Conservation (phyloP, 2,113 vertebrate genomes). For the Boleophthalmus pectinirostris region DNA sequence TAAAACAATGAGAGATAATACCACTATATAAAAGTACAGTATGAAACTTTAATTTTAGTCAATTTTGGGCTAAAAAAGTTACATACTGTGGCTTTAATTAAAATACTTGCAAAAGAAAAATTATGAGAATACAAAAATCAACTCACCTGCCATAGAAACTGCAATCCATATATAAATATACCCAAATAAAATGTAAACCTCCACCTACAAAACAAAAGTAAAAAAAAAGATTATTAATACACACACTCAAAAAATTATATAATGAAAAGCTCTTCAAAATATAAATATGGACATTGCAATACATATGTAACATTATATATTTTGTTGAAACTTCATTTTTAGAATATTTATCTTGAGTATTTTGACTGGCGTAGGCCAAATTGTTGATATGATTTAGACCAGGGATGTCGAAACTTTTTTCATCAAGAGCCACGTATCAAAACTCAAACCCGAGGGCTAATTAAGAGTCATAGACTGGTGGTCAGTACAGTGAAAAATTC, state of each 20-base stretch:
- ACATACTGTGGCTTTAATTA: too few relatives aligned
- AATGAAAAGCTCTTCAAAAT: background rate
- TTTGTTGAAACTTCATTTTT: background rate
- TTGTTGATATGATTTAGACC: too few relatives aligned
- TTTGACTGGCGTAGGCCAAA: background rate
- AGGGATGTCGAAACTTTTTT: too few relatives aligned
- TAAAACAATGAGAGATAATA: background rate
- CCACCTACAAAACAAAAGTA: conserved; percentile 83
- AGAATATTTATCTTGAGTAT: background rate
- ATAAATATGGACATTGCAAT: background rate
- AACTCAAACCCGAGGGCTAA: too few relatives aligned
- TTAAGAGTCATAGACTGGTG: too few relatives aligned
- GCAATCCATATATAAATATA: conserved; percentile 92
- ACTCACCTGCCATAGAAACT: conserved; percentile 93
- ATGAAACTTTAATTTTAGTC: too few relatives aligned
- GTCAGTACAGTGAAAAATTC: too few relatives aligned
- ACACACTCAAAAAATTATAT: background rate
- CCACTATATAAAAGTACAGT: background rate
- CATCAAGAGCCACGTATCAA: too few relatives aligned
- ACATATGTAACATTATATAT: background rate
- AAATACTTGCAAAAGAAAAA: background rate
- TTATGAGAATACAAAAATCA: background rate
- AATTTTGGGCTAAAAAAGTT: too few relatives aligned
- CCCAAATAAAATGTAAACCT: conserved; percentile 94
- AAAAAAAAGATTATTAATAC: background rate